Conservation (phyloP, 2,797 vertebrate species). For the Acanthiza pusilla region DNA sequence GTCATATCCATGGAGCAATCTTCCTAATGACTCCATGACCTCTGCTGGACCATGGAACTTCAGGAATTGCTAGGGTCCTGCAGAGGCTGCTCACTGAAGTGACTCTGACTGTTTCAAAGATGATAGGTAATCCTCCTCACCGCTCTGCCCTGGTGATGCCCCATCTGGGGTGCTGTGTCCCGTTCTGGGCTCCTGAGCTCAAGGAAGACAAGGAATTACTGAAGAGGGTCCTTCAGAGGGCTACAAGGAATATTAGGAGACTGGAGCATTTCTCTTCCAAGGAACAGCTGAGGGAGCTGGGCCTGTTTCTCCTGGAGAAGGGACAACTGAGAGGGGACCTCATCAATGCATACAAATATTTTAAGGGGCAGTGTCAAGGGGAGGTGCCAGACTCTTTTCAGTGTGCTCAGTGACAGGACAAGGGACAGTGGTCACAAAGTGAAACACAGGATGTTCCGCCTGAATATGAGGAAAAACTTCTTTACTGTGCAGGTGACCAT, state of each 20-base stretch:
- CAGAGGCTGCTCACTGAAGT: background rate
- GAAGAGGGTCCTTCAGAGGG: background rate
- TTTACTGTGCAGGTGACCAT: background rate
- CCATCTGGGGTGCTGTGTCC: background rate
- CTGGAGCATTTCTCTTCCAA: background rate
- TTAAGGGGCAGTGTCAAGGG: background rate
- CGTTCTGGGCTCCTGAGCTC: background rate
- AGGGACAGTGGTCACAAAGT: background rate
- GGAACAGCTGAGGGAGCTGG: background rate
- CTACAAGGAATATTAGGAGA: background rate
- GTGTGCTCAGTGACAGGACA: background rate
- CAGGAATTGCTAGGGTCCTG: background rate
- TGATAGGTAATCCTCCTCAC: background rate
- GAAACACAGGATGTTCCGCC: background rate
- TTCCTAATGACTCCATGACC: background rate
- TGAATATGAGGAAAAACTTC: background rate
- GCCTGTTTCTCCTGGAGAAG: background rate
- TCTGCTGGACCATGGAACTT: background rate
- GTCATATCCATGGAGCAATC: background rate
- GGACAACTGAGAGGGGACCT: background rate
- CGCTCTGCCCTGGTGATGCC: background rate
- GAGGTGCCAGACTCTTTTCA: background rate
- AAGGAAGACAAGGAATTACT: background rate
- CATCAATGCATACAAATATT: background rate
- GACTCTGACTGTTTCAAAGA: background rate